A percentile compares a stretch with the other conserved stretches of the same genome.
Evolutionary conservation across 2,113 vertebrate species (phyloP).

Genomic region (Phocoena sinus): DNA sequence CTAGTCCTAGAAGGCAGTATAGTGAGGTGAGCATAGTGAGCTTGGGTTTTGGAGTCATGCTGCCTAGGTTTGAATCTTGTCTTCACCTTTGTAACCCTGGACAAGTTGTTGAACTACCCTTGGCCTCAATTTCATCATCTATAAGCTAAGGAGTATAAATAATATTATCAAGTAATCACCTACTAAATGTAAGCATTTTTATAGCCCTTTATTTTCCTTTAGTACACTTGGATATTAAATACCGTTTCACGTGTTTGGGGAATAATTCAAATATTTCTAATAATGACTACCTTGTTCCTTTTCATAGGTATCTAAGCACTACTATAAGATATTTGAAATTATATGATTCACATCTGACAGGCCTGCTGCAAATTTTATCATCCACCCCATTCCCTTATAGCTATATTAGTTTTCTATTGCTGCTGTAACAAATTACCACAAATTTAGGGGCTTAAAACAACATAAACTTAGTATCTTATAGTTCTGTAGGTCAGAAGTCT

Average conservation of each 20-base stretch:
- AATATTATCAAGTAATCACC: neutral
- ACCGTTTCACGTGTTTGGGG: neutral
- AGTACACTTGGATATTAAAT: neutral
- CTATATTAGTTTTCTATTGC: neutral
- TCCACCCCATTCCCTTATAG: neutral
- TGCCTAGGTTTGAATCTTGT: neutral
- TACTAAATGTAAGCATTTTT: neutral
- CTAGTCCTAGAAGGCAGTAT: neutral
- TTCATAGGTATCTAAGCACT: neutral
- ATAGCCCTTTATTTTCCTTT: neutral
- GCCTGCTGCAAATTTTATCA: neutral
- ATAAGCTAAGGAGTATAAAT: neutral
- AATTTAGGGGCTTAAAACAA: neutral
- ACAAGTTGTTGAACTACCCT: neutral
- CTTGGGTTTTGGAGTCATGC: neutral
- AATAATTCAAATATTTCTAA: constrained; percentile 24
- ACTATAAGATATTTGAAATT: neutral
- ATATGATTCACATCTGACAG: neutral
- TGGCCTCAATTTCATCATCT: neutral
- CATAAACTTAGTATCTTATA: neutral
- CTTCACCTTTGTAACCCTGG: neutral
- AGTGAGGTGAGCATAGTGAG: neutral
- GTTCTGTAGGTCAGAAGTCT: neutral
- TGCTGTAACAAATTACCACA: neutral
- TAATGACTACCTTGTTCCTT: neutral